Evolutionary conservation across 2,888 invertebrate species (phyloP), one percentile per base, ranked within the genome.

Genomic region (Ennomos quercinarius): DNA sequence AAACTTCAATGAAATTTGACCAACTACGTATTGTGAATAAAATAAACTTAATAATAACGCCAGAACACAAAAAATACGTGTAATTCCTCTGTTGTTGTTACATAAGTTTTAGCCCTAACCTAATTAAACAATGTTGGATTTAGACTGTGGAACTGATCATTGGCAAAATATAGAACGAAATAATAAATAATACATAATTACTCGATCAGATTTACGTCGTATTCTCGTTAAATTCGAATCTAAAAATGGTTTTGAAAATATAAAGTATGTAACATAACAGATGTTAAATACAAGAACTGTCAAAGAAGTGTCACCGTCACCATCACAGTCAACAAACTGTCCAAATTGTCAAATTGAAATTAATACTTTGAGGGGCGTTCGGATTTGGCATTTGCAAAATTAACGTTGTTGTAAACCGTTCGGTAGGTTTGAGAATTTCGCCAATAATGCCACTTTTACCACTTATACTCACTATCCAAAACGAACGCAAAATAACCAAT

Each of bases 91-190:
- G 85, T 91, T 91, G 81, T 90, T 89, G 82, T 92, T 92, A 92
- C 91, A 91, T 92, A 92, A 92, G 91, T 89, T 80, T 71, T 72
- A 80, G 79, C 75, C 80, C 74, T 92, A 92, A 92, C 91, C 91
- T 92, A 84, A 73, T 76, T 77, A 73, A 68, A 63, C 73, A 42
- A 38, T 46, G 38, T 11, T 11, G 39, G 12, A 39, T 47, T 34
- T 17, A 2, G 17, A 37, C 39, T n/a, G 9, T 39, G 13, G 40
- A 42, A 3, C 27, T n/a, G 27, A 9, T 9, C 10, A 36, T 17
- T 9, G 40, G 11, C 35, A 34, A 36, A n/a, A 8, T 12, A 0
- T 12, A 6, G 35, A 45, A 43, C 39, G 5, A 34, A 39, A 39
- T 17, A 43, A 17, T 42, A 13, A 8, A 10, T n/a, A 17, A 0